These are phyloP conservation scores for Mactromeris polynyma DNA, from an alignment of 2,888 invertebrate species.

Conservation along the genomic window DNA sequence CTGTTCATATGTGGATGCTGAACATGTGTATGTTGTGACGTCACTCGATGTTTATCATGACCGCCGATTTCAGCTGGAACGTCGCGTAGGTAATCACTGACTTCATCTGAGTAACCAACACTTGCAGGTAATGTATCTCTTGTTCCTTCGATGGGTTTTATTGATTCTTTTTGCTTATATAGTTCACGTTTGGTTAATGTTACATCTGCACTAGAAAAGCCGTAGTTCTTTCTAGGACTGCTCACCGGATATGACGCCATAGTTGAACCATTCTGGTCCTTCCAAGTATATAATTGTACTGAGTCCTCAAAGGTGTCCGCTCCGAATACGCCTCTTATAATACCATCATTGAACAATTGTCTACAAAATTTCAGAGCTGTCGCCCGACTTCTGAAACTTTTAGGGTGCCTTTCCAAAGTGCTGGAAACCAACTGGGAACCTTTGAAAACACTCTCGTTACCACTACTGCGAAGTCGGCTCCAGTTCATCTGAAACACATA, in stretches of 20 bases:
- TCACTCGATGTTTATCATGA: slow-evolving; percentile 21
- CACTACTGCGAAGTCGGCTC: slow-evolving; percentile 65
- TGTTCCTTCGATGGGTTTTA: slow-evolving; percentile 31
- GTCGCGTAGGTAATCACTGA: slow-evolving; percentile 35
- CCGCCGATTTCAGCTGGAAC: slow-evolving; percentile 17
- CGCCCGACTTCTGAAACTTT: slow-evolving; percentile 78
- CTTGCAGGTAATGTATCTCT: slow-evolving; percentile 12
- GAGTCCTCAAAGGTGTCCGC: slow-evolving; percentile 83
- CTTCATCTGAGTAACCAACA: slow-evolving; percentile 27
- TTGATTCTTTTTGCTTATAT: slow-evolving; percentile 45
- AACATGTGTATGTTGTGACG: slow-evolving; percentile 13
- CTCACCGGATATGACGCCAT: slow-evolving; percentile 72
- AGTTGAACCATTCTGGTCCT: slow-evolving; percentile 71
- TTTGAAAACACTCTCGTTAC: slow-evolving; percentile 81
- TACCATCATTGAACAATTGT: slow-evolving; percentile 81
- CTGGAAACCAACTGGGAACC: slow-evolving; percentile 84
- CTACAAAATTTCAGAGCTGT: slow-evolving; percentile 81
- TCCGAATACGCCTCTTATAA: slow-evolving; percentile 81
- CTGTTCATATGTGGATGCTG: slow-evolving; percentile 46
- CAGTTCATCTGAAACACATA: slow-evolving; percentile 76
- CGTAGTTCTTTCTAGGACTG: slow-evolving; percentile 42
- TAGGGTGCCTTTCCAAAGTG: slow-evolving; percentile 80
- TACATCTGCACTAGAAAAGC: slow-evolving; percentile 57
- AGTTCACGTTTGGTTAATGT: slow-evolving; percentile 62
- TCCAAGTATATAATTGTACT: slow-evolving; percentile 83